Percentiles rank a stretch among this genome's conserved stretches.
These are phyloP conservation scores for Alouatta palliata DNA, from an alignment of 2,113 vertebrate species.

Conservation along the genomic window DNA sequence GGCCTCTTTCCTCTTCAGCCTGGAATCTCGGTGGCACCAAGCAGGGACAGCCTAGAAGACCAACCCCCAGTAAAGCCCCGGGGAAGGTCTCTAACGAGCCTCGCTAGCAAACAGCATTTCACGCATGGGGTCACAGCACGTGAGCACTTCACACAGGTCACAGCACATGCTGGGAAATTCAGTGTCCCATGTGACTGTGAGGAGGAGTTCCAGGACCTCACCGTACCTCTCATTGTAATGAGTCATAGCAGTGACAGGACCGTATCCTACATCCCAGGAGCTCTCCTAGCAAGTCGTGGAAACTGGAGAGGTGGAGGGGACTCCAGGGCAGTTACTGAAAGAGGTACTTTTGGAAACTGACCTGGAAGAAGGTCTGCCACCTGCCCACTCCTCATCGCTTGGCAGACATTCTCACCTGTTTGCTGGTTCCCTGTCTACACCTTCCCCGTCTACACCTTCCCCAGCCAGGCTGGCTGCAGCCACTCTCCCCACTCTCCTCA, in stretches of 20 bases:
- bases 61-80: background rate
- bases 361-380: background rate
- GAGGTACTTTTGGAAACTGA: background rate
- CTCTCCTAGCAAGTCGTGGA: background rate
- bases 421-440: too few relatives aligned
- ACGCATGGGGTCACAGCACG: rapidly evolving
- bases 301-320: background rate
- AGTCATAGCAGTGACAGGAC: background rate
- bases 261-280: background rate
- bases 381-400: background rate
- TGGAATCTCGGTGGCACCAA: too few relatives aligned
- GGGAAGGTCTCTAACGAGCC: background rate
- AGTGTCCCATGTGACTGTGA: background rate
- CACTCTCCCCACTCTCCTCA: background rate
- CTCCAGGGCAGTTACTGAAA: background rate
- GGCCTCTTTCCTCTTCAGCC: background rate
- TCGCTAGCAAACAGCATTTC: background rate
- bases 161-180: background rate
- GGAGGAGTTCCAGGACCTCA: background rate
- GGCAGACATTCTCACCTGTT: background rate
- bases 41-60: background rate
- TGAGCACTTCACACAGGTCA: background rate
- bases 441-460: too few relatives aligned
- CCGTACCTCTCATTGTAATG: background rate
- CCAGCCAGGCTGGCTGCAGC: too few relatives aligned